A percentile compares a stretch with the other conserved stretches of the same genome.
These are phyloP conservation scores for Echiichthys vipera DNA, from an alignment of 2,797 vertebrate species.

Conservation along the genomic window DNA sequence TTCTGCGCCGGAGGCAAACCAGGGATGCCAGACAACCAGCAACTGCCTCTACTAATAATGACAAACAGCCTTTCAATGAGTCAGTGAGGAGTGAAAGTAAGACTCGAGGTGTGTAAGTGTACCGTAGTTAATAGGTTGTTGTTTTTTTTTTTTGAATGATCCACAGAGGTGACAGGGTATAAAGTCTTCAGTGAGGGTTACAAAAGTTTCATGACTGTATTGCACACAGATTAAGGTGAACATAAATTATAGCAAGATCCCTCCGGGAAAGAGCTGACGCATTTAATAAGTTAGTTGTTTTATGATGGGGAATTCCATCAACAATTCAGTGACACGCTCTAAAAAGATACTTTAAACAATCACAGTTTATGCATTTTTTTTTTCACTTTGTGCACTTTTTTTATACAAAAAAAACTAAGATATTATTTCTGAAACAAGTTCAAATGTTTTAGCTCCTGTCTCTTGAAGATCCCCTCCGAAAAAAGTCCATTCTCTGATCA, in stretches of 20 bases:
- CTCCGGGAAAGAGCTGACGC: slow-evolving; percentile 4
- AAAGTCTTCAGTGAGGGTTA: slow-evolving; percentile 7
- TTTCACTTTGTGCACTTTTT: neutral
- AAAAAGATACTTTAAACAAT: neutral
- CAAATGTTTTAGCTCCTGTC: too few species aligned
- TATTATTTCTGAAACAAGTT: too few species aligned
- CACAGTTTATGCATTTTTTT: neutral
- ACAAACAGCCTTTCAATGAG: slow-evolving; percentile 71
- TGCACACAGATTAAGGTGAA: slow-evolving; percentile 14
- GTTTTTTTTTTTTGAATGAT: neutral
- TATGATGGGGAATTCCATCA: slow-evolving; percentile 36
- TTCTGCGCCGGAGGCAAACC: slow-evolving; percentile 79
- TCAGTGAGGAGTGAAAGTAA: slow-evolving; percentile 69
- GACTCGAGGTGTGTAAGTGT: slow-evolving; percentile 45
- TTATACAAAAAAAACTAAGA: neutral
- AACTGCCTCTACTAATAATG: slow-evolving; percentile 75
- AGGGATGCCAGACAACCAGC: slow-evolving; percentile 75
- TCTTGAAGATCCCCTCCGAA: too few species aligned
- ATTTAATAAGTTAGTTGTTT: slow-evolving; percentile 30
- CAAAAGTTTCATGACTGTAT: slow-evolving; percentile 1
- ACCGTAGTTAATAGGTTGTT: slow-evolving; percentile 8
- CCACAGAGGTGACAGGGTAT: neutral
- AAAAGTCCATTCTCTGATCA: too few species aligned
- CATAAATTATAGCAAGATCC: slow-evolving; percentile 2
- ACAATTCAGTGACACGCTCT: neutral